Percentiles rank a stretch among this genome's conserved stretches.
These are phyloP conservation scores for Microplitis demolitor DNA, from an alignment of 1,140 invertebrate species.

Conservation along the genomic window DNA sequence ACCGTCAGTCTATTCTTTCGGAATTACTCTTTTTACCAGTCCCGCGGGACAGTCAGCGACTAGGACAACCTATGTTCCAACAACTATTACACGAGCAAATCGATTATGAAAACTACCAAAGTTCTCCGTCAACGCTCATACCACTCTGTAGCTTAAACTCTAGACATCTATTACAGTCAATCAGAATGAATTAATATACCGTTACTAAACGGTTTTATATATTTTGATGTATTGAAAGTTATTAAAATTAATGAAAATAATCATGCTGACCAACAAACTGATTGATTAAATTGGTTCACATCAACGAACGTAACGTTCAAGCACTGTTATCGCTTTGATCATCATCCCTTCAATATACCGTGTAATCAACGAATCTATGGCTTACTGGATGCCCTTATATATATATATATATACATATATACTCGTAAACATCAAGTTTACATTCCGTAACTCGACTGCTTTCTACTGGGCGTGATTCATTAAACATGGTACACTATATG, in stretches of 20 bases:
- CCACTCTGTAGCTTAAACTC: too few relatives aligned
- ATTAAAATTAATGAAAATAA: not conserved
- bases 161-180: too few relatives aligned
- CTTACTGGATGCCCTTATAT: not conserved
- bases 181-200: too few relatives aligned
- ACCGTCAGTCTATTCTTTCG: conserved; percentile 8
- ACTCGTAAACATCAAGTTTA: not conserved
- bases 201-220: too few relatives aligned
- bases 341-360: not conserved
- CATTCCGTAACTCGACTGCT: not conserved
- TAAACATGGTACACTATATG: not conserved
- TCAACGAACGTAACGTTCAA: not conserved
- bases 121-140: not conserved
- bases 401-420: not conserved
- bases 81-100: conserved; percentile 1
- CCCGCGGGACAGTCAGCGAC: not conserved
- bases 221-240: not conserved
- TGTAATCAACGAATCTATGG: not conserved
- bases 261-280: not conserved
- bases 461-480: not conserved
- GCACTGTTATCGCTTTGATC: not conserved
- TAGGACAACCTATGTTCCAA: too few relatives aligned
- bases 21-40: not conserved
- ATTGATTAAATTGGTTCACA: not conserved
- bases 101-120: conserved; percentile 23